These are phyloP conservation scores for Phrynocephalus vlangalii DNA, from an alignment of 2,797 vertebrate species.

Conservation along the genomic window DNA sequence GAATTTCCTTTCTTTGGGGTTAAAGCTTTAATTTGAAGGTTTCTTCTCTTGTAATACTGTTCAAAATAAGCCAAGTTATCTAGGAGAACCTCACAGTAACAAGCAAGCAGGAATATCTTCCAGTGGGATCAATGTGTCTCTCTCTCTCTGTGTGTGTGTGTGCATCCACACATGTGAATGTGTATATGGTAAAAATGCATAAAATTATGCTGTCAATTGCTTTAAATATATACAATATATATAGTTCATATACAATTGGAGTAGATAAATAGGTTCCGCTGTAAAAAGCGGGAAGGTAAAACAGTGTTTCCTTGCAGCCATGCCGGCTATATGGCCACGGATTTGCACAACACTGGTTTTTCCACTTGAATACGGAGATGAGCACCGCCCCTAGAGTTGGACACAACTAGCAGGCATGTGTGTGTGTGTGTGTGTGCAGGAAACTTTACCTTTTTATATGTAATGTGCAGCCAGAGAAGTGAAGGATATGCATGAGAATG, in stretches of 20 bases:
- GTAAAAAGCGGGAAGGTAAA: too few relatives aligned
- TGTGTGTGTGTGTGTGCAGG: too few relatives aligned
- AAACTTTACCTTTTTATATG: background rate
- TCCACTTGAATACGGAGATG: too few relatives aligned
- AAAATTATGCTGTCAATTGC: background rate
- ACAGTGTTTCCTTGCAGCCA: too few relatives aligned
- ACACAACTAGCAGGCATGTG: too few relatives aligned
- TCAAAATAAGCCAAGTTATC: background rate
- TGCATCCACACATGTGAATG: background rate
- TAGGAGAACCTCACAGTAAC: background rate
- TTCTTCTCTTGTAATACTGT: background rate
- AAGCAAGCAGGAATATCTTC: background rate
- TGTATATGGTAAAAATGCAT: background rate
- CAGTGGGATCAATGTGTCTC: background rate
- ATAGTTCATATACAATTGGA: background rate
- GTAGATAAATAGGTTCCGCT: too few relatives aligned
- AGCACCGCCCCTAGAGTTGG: too few relatives aligned
- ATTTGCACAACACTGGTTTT: too few relatives aligned
- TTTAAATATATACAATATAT: background rate
- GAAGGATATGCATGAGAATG: background rate
- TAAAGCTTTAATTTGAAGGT: too few relatives aligned
- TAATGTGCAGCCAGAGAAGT: background rate
- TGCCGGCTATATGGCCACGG: too few relatives aligned
- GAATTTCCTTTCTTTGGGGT: background rate
- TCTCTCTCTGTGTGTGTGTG: background rate